These are phyloP conservation scores for Jordanella pulchra DNA, from an alignment of 2,797 vertebrate genomes.

Conservation along the genomic window DNA sequence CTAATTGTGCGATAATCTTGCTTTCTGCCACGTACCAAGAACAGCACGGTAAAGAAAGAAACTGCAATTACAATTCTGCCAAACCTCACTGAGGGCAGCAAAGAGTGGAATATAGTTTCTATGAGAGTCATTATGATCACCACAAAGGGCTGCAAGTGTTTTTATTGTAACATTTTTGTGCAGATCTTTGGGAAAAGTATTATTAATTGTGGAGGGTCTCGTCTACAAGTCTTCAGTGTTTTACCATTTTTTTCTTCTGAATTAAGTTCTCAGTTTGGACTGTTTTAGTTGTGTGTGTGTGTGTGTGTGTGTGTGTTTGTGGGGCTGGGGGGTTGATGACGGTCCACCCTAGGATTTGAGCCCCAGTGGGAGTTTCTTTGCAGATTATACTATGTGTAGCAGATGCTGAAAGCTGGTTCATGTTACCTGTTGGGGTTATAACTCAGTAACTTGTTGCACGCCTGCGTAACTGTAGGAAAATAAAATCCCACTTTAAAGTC, in stretches of 20 bases:
- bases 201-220: not conserved
- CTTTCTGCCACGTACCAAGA: no score
- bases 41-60: not conserved
- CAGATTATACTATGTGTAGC: constrained; percentile 36
- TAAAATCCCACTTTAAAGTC: constrained; percentile 46
- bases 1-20: not conserved
- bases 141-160: not conserved
- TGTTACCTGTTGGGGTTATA: constrained; percentile 28
- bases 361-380: constrained; percentile 37
- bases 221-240: not conserved
- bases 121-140: not conserved
- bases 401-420: constrained; percentile 46
- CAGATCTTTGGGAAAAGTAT: not conserved
- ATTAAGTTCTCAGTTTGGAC: constrained; percentile 24
- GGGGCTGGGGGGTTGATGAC: no score
- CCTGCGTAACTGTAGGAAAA: constrained; percentile 17
- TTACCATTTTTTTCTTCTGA: not conserved
- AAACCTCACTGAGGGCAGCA: not conserved
- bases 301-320: no score
- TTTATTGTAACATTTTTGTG: not conserved
- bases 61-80: not conserved
- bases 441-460: constrained; percentile 29
- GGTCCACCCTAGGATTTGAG: constrained; percentile 26
- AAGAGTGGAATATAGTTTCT: not conserved
- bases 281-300: constrained; percentile 42